Evolutionary conservation across 2,113 vertebrate species (phyloP).

Genomic region (Chinchilla lanigera): DNA sequence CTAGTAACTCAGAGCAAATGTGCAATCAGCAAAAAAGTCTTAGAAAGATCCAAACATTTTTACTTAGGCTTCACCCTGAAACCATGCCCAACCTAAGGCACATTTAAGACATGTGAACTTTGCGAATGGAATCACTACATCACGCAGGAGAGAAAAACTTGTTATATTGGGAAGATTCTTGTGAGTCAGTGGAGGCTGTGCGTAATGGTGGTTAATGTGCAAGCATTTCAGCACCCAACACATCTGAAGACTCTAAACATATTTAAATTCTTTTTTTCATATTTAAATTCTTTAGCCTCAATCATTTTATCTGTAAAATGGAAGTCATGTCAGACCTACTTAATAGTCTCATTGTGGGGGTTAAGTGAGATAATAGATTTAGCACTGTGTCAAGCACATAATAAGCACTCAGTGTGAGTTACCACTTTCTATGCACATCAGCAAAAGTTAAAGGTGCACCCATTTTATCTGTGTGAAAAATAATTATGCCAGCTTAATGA

Average conservation of each 20-base stretch:
- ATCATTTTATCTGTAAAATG: not conserved
- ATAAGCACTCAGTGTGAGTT: not conserved
- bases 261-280: not conserved
- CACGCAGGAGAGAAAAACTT: not conserved
- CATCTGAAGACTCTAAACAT: not conserved
- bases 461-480: not conserved
- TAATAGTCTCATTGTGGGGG: not conserved
- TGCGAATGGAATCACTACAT: not conserved
- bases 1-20: not conserved
- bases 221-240: not conserved
- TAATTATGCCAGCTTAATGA: not conserved
- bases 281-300: constrained; percentile 12
- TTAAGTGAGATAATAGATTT: constrained; percentile 37
- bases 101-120: not conserved
- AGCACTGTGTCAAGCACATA: not conserved
- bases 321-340: not conserved
- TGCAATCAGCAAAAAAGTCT: constrained; percentile 25
- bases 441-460: not conserved
- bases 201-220: not conserved
- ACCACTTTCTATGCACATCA: not conserved
- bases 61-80: constrained; percentile 19
- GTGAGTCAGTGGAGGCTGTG: not conserved
- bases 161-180: not conserved
- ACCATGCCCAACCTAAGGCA: not conserved
- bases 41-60: constrained; percentile 20